Evolutionary conservation across 1,140 invertebrate species (phyloP), one percentile per base, ranked within the genome.

Genomic region (Drosophila sproati): DNA sequence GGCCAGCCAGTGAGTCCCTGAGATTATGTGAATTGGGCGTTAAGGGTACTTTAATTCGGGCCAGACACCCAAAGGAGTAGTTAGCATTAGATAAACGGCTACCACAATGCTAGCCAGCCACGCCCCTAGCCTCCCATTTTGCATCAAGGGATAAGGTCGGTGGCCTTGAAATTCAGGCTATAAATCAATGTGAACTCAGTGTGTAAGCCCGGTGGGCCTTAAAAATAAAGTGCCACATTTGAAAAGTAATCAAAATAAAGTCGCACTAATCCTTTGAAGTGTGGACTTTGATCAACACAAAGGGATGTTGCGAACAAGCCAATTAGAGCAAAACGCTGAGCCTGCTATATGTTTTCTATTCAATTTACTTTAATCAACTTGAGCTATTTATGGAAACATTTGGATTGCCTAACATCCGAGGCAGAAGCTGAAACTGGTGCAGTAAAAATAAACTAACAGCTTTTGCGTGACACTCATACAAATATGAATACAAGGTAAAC

Each of bases 11-110:
- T 28, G 2, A 47, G 34, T 35, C 68, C 20, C 45, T 73, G 52
- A 7, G 37, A 39, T 28, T 56, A 62, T 86, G 77, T 73, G 68
- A 87, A 71, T 73, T 56, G 52, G 67, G 48, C 80, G 52, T 74
- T 69, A 69, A 73, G 73, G 62, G 57, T 60, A 64, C 62, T 71
- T 66, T 80, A 80, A 82, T 80, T 80, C 83, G 59, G 69, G 56
- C 52, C 83, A 87, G 83, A 87, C 83, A 88, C 83, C 83, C 83
- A 83, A 88, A 87, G 82, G 82, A 87, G 83, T 88, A 87, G 82
- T 86, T 82, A 86, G 79, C 68, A 62, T 76, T 73, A 79, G 82
- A 87, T 87, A 88, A 87, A 88, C 80, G 80, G 41, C 56, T 8
- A 39, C 35, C 55, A 10, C 61, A 54, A 64, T 43, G 12, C 8